Base-by-base conservation (phyloP, 2,113 vertebrate genomes). In the Odobenus rosmarus region DNA sequence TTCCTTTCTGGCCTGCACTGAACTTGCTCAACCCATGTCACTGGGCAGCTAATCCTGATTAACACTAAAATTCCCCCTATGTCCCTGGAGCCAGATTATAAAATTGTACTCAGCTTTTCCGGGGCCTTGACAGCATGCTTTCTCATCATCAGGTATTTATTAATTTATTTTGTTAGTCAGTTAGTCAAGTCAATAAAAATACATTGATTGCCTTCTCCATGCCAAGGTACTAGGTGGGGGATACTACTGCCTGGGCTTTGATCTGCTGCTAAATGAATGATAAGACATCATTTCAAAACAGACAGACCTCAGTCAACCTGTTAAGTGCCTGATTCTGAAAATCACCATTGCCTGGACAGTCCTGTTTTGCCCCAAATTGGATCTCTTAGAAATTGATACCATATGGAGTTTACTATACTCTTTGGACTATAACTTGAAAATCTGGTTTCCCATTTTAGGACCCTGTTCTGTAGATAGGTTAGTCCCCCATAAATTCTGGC, bases 161-260 rank as follows among this genome's bases (percentile, higher is more conserved):
- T 53, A 16, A 55, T 61, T 81, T 86, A 86, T 71, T 92, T 57
- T 81, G 36, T 42, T 91, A 76, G 31, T 85, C 26, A 42, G 24
- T 85, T 23, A 42, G 55, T 74, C 69, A 95, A 93, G 42, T 51
- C 57, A 88, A 62, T 69, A 59, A 96, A 96, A 93, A 53, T 42
- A 55, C 76, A 62, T 33, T 26, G 55, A 83, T 77, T 53, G 39
- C 3, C 19, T 91, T 12, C 23, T 46, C 24, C 49, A 12, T 39
- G 31, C 51, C 87, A 87, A 7, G 26, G 24, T 88, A 24, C 13
- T 26, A 31, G 36, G 57, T 55, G 18, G 5, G 16, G 21, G 5
- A 57, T 69, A 46, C 6, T 18, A 11, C 31, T 23, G 1, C 12
- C 19, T 90, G 49, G 14, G 71, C 82, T 93, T 97, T 49, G 57